A percentile compares a stretch with the other conserved stretches of the same genome.
These are phyloP conservation scores for Drosophila sp. DNA, from an alignment of 1,140 invertebrate species.

Conservation along the genomic window DNA sequence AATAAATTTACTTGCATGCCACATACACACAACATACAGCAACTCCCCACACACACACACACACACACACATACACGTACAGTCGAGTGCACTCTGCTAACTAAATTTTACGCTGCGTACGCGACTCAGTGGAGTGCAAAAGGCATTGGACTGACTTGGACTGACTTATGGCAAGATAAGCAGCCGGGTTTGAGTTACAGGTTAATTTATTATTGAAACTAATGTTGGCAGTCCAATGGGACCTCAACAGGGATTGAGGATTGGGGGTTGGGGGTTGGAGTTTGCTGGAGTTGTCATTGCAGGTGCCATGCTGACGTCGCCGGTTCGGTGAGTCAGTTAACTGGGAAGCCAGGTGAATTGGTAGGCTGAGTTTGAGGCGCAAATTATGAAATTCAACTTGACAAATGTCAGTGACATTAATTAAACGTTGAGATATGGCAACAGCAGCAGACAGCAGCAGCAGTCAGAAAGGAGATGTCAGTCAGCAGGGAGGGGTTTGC, in stretches of 20 bases:
- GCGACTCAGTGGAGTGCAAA: conserved; percentile 58
- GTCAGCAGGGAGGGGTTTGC: background rate
- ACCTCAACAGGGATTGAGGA: background rate
- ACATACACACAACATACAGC: conserved; percentile 42
- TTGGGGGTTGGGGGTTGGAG: background rate
- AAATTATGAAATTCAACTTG: conserved; percentile 71
- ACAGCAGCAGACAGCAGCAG: conserved; percentile 23
- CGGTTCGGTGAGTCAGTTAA: conserved; percentile 31
- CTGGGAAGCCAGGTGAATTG: background rate
- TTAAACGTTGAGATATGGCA: conserved; percentile 62
- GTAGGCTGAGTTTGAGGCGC: conserved; percentile 33
- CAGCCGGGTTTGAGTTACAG: conserved; percentile 65
- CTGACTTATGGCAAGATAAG: conserved; percentile 65
- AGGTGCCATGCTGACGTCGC: conserved; percentile 49
- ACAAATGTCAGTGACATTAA: conserved; percentile 76
- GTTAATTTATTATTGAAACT: conserved; percentile 79
- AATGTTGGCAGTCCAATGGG: conserved; percentile 51
- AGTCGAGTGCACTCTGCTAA: conserved; percentile 46
- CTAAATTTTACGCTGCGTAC: conserved; percentile 45
- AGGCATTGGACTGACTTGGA: conserved; percentile 52
- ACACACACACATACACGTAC: conserved; percentile 26
- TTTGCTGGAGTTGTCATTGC: conserved; percentile 11
- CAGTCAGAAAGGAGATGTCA: background rate
- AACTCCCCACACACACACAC: conserved; percentile 4
- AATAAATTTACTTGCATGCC: conserved; percentile 62